These are phyloP conservation scores for Poeciliopsis gracilis DNA, from an alignment of 2,797 vertebrate species.

Conservation along the genomic window DNA sequence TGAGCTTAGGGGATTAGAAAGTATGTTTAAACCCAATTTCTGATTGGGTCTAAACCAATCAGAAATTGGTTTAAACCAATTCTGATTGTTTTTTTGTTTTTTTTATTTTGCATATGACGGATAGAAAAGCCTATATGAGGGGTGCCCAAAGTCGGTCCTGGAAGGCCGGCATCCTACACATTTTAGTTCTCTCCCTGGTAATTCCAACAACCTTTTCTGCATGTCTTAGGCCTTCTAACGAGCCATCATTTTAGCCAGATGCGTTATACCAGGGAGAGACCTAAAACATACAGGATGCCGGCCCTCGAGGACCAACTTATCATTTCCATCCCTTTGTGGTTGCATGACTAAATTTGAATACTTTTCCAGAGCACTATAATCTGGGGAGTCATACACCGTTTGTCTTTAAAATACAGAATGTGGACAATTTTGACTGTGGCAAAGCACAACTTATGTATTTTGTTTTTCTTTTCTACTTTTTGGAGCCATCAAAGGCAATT, in stretches of 20 bases:
- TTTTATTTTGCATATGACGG: neutral
- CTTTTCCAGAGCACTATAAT: neutral
- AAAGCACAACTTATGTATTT: neutral
- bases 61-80: too few relatives aligned
- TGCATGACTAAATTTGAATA: neutral
- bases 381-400: neutral
- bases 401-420: neutral
- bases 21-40: neutral
- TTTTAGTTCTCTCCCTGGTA: too few relatives aligned
- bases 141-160: too few relatives aligned
- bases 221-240: too few relatives aligned
- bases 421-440: neutral
- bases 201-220: too few relatives aligned
- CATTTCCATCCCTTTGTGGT: neutral
- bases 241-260: too few relatives aligned
- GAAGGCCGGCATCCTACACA: too few relatives aligned
- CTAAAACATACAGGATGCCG: too few relatives aligned
- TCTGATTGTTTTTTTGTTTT: too few relatives aligned
- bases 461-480: constrained; percentile 5
- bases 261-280: too few relatives aligned
- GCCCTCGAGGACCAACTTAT: neutral
- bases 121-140: neutral
- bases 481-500: constrained; percentile 27
- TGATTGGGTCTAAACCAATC: neutral
- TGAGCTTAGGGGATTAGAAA: neutral